Base-by-base conservation (phyloP, 2,113 vertebrate genomes). In the Serilophus lunatus region DNA sequence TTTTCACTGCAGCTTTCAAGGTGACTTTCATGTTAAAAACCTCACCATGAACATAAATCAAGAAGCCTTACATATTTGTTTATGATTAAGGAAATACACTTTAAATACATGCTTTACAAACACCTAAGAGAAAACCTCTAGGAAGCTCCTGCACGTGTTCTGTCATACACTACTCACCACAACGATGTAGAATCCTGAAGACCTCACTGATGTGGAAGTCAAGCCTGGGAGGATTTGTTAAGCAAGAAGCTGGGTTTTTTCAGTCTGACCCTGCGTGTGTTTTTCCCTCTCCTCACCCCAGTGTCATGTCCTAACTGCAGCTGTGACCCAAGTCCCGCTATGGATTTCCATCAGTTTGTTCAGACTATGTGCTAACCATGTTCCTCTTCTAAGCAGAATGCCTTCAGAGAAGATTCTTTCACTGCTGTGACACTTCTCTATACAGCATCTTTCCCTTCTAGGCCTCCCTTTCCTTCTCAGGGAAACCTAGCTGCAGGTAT, bases 1-100 rank as follows among this genome's bases (percentile, higher is more conserved):
- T 92, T 81, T 54, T 51, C 45, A 16, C n/a, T 82, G 75, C 60
- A 84, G 54, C 45, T 95, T 86, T 94, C 87, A 95, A 95, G 66
- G 85, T 96, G 82, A 93, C 91, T 61, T 96, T 95, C 76, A 60
- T 0, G 2, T 82, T 64, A 57, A 83, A 92, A 88, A 88, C 51
- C 3, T 0, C 2, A 47, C 29, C 31, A 50, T 60, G 35, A 88
- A 74, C 0, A 0, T 90, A 77, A 91, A 84, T 96, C 36, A 88
- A 57, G 60, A 76, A 59, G 12, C 28, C 47, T 87, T 92, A 53
- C 0, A 1, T 82, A 76, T 77, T 92, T 92, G 63, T 82, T 92
- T 85, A 59, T 66, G 56, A 61, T 90, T 87, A 86, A 59, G 71
- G 79, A 82, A 86, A 61, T 74, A 70, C 14, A 29, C 25, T 85